These are phyloP conservation scores for Monochamus alternatus DNA, from an alignment of 2,888 invertebrate genomes.

Conservation along the genomic window DNA sequence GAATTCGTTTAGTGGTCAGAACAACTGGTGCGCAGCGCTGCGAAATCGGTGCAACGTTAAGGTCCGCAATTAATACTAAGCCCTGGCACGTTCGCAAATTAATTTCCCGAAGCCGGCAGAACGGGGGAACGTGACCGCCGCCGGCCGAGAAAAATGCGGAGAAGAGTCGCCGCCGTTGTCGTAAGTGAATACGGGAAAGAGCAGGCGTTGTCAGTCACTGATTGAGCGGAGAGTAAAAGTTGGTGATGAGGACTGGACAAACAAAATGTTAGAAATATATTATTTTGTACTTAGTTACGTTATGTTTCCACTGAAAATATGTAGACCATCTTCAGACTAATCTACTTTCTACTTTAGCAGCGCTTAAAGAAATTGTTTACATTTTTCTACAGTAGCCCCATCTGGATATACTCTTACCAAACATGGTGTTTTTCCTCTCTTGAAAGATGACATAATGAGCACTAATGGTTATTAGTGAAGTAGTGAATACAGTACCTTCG, in stretches of 20 bases:
- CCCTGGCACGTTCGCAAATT: conserved; percentile 34
- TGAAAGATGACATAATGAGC: too few relatives aligned
- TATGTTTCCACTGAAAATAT: too few relatives aligned
- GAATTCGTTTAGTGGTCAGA: too few relatives aligned
- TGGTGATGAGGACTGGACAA: background rate
- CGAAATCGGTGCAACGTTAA: conserved; percentile 13
- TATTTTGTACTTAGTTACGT: too few relatives aligned
- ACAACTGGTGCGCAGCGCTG: background rate
- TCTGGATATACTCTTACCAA: too few relatives aligned
- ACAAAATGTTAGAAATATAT: background rate
- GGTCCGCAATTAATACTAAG: conserved; percentile 33
- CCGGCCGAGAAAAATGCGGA: conserved; percentile 5
- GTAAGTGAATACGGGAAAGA: background rate
- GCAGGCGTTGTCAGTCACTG: background rate
- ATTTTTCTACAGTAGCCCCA: too few relatives aligned
- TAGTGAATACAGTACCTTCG: too few relatives aligned
- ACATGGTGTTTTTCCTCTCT: too few relatives aligned
- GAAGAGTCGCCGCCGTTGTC: background rate
- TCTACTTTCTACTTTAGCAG: background rate
- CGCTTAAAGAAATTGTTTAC: too few relatives aligned
- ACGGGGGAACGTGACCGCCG: conserved; percentile 21
- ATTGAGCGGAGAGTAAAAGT: background rate
- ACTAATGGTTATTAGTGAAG: too few relatives aligned
- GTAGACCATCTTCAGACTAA: too few relatives aligned
- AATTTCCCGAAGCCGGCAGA: conserved; percentile 26